A percentile compares a stretch with the other conserved stretches of the same genome.
Conservation (phyloP, 2,888 invertebrate genomes). For the Penaeus monodon region DNA sequence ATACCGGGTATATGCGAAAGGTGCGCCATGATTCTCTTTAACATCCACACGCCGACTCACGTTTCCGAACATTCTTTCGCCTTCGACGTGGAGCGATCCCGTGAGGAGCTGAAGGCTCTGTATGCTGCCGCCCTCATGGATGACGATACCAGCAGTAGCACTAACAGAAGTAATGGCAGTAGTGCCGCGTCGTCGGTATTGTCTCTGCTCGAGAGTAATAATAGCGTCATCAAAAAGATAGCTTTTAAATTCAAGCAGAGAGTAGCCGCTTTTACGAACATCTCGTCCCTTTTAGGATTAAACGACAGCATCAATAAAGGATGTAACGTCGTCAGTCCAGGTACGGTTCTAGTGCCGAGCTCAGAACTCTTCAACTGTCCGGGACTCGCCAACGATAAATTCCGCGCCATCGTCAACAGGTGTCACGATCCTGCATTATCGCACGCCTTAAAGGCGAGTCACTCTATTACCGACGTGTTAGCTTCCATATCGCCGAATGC, state of each 20-base stretch:
- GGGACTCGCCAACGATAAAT: background rate
- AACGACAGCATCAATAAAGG: too few relatives aligned
- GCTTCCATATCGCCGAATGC: background rate
- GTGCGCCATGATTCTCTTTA: slow-evolving; percentile 5
- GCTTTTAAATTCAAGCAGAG: background rate
- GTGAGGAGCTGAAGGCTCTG: background rate
- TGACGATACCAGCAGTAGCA: too few relatives aligned
- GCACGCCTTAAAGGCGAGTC: background rate
- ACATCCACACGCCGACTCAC: slow-evolving; percentile 5
- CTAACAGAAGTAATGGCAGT: too few relatives aligned
- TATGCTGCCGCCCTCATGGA: background rate
- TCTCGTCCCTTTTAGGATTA: background rate
- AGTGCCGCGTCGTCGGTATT: background rate
- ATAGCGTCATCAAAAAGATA: background rate
- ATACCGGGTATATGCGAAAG: slow-evolving; percentile 1
- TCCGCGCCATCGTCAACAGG: background rate
- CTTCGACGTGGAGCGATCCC: background rate
- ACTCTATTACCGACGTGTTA: background rate
- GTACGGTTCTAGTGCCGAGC: background rate
- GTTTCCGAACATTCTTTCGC: background rate
- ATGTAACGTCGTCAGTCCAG: background rate
- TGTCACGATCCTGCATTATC: background rate
- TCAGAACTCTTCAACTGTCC: slow-evolving; percentile 3
- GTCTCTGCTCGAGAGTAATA: background rate
- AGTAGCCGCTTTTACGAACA: background rate